phyloP scores from a whole-genome alignment of 2,797 vertebrate genomes.

The Helicolenus hilgendorfi region DNA sequence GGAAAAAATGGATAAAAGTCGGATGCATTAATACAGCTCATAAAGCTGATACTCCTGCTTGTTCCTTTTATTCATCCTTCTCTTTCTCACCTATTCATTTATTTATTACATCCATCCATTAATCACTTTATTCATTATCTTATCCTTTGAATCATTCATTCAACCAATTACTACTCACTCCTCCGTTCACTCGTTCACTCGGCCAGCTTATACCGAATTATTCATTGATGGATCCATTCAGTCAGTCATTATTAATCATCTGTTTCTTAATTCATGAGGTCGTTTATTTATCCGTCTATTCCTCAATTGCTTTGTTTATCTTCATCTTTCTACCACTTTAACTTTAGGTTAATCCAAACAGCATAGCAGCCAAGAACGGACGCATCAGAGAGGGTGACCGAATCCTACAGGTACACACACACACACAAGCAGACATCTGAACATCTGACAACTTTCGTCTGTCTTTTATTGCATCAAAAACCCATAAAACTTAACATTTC shows the following conservation, averaged over 20 bases:
- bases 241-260: not conserved
- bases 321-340: not conserved
- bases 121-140: conserved; percentile 3
- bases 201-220: not conserved
- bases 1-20: not conserved
- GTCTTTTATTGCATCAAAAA: not conserved
- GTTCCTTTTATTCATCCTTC: not conserved
- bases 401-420: conserved; percentile 89
- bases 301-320: not conserved
- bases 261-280: not conserved
- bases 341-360: conserved; percentile 92
- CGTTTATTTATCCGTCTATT: not conserved
- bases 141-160: not conserved
- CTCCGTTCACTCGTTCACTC: not conserved
- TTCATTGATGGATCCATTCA: not conserved
- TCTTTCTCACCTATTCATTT: not conserved
- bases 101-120: not conserved
- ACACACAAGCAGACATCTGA: not conserved
- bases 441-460: not conserved
- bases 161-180: not conserved
- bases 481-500: not conserved
- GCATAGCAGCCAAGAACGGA: conserved; percentile 93
- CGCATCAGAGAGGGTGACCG: conserved; percentile 92
- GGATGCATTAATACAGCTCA: not conserved
- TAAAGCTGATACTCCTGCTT: not conserved